Percentiles rank a stretch among this genome's conserved stretches.
These are phyloP conservation scores for Panagrolaimus sp. DNA, from an alignment of 1,140 invertebrate species.

Conservation along the genomic window DNA sequence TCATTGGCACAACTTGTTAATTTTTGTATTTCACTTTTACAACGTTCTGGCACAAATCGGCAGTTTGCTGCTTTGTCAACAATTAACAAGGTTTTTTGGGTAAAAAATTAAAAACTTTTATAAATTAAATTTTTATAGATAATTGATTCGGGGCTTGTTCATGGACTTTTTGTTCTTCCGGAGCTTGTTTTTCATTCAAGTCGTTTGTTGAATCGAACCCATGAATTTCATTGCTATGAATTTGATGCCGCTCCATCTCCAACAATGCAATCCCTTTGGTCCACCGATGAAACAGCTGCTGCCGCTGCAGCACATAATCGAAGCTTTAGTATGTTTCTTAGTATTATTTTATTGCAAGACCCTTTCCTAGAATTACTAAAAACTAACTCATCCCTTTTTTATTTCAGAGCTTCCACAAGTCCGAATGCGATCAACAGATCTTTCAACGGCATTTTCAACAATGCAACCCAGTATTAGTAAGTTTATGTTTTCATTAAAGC, in stretches of 20 bases:
- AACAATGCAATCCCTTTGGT: conserved; percentile 9
- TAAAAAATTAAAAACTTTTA: no score
- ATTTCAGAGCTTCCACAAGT: background rate
- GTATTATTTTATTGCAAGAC: background rate
- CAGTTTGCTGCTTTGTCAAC: conserved; percentile 55
- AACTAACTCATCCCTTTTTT: background rate
- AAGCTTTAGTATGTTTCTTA: conserved; percentile 7
- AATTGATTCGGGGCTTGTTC: conserved; percentile 54
- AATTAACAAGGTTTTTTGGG: conserved; percentile 55
- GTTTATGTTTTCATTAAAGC: no score
- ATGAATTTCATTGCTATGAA: conserved; percentile 48
- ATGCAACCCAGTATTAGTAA: background rate
- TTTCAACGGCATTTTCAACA: background rate
- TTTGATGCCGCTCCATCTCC: conserved; percentile 35
- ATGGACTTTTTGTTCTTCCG: conserved; percentile 44
- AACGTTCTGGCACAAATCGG: conserved; percentile 49
- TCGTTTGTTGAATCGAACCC: conserved; percentile 50
- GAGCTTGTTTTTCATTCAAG: conserved; percentile 56
- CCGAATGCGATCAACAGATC: conserved; percentile 1
- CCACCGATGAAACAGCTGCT: conserved; percentile 10
- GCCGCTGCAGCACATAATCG: conserved; percentile 7
- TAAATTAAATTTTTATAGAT: no score
- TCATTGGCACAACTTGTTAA: conserved; percentile 46
- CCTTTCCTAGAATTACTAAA: background rate
- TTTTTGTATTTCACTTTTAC: conserved; percentile 54